Percentiles rank a stretch among this genome's conserved stretches.
Evolutionary conservation across 1,140 invertebrate genomes (phyloP).

Genomic region (Euschistus heros): DNA sequence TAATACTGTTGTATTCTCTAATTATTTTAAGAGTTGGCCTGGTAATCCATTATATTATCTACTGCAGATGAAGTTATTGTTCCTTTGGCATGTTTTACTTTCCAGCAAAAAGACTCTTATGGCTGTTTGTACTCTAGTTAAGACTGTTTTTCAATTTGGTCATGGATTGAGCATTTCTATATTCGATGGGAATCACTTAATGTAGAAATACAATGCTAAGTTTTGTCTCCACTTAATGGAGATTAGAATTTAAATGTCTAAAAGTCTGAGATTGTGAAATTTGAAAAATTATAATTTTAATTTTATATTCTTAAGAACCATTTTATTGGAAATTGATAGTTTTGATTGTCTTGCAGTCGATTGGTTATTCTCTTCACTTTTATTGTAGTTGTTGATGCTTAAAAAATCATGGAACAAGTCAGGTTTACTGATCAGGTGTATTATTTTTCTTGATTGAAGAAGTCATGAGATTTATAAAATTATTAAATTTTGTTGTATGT

Average conservation of each 20-base stretch:
- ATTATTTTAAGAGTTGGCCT: too few relatives aligned
- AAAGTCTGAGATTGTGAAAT: conserved; percentile 30
- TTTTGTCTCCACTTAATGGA: conserved; percentile 11
- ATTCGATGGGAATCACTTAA: background rate
- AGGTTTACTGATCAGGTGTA: too few relatives aligned
- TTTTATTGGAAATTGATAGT: too few relatives aligned
- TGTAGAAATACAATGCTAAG: conserved; percentile 1
- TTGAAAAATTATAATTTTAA: conserved; percentile 28
- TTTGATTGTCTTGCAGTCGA: conserved; percentile 11
- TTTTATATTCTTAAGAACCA: conserved; percentile 26
- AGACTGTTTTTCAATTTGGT: conserved; percentile 22
- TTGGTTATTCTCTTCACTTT: too few relatives aligned
- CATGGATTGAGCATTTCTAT: conserved; percentile 1
- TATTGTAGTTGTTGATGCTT: too few relatives aligned
- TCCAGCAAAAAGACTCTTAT: conserved; percentile 5
- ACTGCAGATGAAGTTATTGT: background rate
- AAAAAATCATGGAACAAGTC: too few relatives aligned
- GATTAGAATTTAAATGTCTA: conserved; percentile 25
- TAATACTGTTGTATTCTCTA: too few relatives aligned
- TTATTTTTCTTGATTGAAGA: too few relatives aligned
- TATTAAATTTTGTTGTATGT: too few relatives aligned
- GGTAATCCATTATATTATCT: background rate
- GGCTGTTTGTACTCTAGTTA: conserved; percentile 13
- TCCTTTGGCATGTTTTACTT: background rate
- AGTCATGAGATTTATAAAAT: too few relatives aligned